Evolutionary conservation across 2,113 vertebrate species (phyloP).

Genomic region (Neolamprologus falcicula): DNA sequence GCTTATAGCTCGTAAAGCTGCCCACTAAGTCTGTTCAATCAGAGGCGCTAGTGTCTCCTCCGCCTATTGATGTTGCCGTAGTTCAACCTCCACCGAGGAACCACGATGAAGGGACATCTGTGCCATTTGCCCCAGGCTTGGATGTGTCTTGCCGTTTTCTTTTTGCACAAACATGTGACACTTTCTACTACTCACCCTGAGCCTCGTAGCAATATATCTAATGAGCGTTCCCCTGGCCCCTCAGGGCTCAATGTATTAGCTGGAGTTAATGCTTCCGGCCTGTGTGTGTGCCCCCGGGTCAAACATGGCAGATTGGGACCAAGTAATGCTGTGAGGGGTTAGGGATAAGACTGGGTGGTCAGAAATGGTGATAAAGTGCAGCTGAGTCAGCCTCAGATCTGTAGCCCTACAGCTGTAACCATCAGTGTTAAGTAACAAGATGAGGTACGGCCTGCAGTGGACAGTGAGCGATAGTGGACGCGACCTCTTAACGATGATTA

Average conservation of each 20-base stretch:
- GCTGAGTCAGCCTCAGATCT: slow-evolving; percentile 22
- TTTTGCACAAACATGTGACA: slow-evolving; percentile 65
- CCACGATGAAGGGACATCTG: slow-evolving; percentile 54
- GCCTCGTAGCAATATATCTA: slow-evolving; percentile 48
- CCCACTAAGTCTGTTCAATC: background rate
- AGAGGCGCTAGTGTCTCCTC: slow-evolving; percentile 34
- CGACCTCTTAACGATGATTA: background rate
- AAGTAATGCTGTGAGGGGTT: slow-evolving; percentile 24
- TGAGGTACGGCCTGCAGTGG: background rate
- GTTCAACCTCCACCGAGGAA: slow-evolving; percentile 19
- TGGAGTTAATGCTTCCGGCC: slow-evolving; percentile 66
- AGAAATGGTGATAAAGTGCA: slow-evolving; percentile 53
- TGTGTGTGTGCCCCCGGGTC: slow-evolving; percentile 2
- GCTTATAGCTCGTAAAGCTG: slow-evolving; percentile 6
- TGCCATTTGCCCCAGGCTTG: slow-evolving; percentile 44
- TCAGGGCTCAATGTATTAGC: slow-evolving; percentile 51
- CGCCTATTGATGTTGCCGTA: slow-evolving; percentile 25
- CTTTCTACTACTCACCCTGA: slow-evolving; percentile 44
- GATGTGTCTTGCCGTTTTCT: slow-evolving; percentile 44
- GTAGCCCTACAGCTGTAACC: slow-evolving; percentile 7
- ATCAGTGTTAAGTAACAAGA: slow-evolving; percentile 30
- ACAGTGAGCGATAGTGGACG: background rate
- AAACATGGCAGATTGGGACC: slow-evolving; percentile 45
- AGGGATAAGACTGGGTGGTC: slow-evolving; percentile 64
- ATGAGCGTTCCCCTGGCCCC: slow-evolving; percentile 41